Evolutionary conservation across 2,888 invertebrate species (phyloP), one percentile per base, ranked within the genome.

Genomic region (Thecocarcelia acutangulata): DNA sequence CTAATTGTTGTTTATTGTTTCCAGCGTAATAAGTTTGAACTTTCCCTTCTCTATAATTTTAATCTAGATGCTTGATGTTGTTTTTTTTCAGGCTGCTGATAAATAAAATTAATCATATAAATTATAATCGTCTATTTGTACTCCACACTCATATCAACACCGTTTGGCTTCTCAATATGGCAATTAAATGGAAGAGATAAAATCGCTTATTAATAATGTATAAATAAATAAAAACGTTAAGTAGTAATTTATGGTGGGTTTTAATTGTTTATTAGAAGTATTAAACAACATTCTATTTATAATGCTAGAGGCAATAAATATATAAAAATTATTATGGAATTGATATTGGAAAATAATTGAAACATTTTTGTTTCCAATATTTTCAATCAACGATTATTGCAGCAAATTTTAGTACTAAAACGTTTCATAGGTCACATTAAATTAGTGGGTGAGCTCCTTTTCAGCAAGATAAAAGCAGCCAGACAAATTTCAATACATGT

Each of bases 1-100:
- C 85, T 87, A 87, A 87, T 87, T 86, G 84, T 64, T 58, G 73
- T 52, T 63, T 44, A 15, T 59, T 24, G 33, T 28, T 33, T 44
- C 1, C 2, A 52, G 2, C 52, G 2, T 37, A 59, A 19, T 59
- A 24, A 17, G 12, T 44, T 44, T 58, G 28, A 50, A 21, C 37
- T 42, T 64, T 56, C 50, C 64, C 19, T 56, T 70, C 28, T 17
- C 33, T 44, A 50, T 28, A 77, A 33, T 44, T n/a, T 59, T 52
- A 52, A 61, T 33, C 28, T 28, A 40, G 6, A 33, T 33, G 8
- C 40, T 33, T 44, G 46, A 1, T 19, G 37, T 15, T 17, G 9
- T 9, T 15, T 37, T 56, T 19, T 11, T 33, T 40, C 9, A 61
- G 46, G 37, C 42, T n/a, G 5, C 28, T 70, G 56, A 66, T 70